Percentiles rank a stretch among this genome's conserved stretches.
Evolutionary conservation across 1,140 invertebrate species (phyloP).

Genomic region (Drosophila suzukii): DNA sequence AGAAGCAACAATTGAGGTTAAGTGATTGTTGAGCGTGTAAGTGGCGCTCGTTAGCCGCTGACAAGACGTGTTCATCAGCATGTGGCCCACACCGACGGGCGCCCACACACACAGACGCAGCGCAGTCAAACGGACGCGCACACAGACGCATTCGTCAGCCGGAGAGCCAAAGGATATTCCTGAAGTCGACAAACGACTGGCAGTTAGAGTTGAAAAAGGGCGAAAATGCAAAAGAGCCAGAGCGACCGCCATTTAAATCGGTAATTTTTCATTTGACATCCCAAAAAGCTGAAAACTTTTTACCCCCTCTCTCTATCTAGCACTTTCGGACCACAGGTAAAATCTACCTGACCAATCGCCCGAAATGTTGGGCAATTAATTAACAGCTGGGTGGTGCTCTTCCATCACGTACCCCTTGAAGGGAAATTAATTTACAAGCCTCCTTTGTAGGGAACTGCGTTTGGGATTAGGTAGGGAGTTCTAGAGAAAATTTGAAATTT

Average conservation of each 20-base stretch:
- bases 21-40: slow-evolving; percentile 78
- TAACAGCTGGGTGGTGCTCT: slow-evolving; percentile 31
- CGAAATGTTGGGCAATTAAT: slow-evolving; percentile 68
- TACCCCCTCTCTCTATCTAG: slow-evolving; percentile 11
- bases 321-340: slow-evolving; percentile 35
- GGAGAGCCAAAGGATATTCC: slow-evolving; percentile 42
- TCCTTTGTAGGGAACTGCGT: neutral
- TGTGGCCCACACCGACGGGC: slow-evolving; percentile 50
- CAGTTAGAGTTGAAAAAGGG: slow-evolving; percentile 48
- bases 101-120: slow-evolving; percentile 17
- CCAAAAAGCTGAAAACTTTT: slow-evolving; percentile 41
- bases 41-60: slow-evolving; percentile 76
- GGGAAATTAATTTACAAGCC: slow-evolving; percentile 49
- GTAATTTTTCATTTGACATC: slow-evolving; percentile 71
- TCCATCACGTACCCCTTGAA: neutral
- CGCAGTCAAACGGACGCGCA: slow-evolving; percentile 1
- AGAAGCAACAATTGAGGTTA: slow-evolving; percentile 77
- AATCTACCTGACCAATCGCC: slow-evolving; percentile 50
- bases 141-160: slow-evolving; percentile 43
- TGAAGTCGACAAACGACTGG: slow-evolving; percentile 69
- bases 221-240: slow-evolving; percentile 29
- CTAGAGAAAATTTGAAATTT: neutral
- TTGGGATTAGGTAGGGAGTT: neutral
- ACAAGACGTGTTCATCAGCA: slow-evolving; percentile 78
- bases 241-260: slow-evolving; percentile 68